Percentiles rank a stretch among this genome's conserved stretches.
These are phyloP conservation scores for Podarcis lilfordi DNA, from an alignment of 2,797 vertebrate species.

Conservation along the genomic window DNA sequence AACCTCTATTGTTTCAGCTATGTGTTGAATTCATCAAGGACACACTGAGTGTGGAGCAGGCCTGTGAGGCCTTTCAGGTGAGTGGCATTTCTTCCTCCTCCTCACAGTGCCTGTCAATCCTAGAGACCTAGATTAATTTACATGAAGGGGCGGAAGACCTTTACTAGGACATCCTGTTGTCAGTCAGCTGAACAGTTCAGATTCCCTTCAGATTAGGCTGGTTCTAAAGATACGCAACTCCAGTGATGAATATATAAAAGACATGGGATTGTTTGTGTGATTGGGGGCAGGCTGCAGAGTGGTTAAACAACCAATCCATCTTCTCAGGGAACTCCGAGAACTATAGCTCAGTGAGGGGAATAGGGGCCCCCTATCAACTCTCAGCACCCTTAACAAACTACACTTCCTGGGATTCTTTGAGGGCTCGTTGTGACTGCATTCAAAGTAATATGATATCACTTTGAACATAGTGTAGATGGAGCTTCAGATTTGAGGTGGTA, in stretches of 20 bases:
- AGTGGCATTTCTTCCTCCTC: background rate
- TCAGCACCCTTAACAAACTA: too few species aligned
- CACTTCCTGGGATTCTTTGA: too few species aligned
- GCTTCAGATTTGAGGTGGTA: background rate
- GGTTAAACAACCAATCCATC: too few species aligned
- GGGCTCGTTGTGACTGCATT: too few species aligned
- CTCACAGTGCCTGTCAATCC: background rate
- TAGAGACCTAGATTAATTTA: background rate
- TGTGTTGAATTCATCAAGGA: constrained; percentile 59
- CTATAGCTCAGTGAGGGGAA: too few species aligned
- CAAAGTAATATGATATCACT: too few species aligned
- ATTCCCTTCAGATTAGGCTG: background rate
- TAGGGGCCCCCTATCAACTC: too few species aligned
- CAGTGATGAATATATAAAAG: background rate
- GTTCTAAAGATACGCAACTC: background rate
- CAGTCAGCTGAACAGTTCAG: background rate
- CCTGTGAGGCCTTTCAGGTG: constrained; percentile 64
- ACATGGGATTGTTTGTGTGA: background rate
- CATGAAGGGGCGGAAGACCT: background rate
- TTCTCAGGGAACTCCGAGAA: too few species aligned
- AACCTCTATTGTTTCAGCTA: constrained; percentile 41
- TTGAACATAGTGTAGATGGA: too few species aligned
- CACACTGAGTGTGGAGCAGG: constrained; percentile 54
- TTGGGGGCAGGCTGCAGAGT: too few species aligned
- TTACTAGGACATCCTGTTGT: background rate